Percentiles rank a stretch among this genome's conserved stretches.
Evolutionary conservation across 2,888 invertebrate species (phyloP).

Genomic region (Drosophila pseudotalamancana): DNA sequence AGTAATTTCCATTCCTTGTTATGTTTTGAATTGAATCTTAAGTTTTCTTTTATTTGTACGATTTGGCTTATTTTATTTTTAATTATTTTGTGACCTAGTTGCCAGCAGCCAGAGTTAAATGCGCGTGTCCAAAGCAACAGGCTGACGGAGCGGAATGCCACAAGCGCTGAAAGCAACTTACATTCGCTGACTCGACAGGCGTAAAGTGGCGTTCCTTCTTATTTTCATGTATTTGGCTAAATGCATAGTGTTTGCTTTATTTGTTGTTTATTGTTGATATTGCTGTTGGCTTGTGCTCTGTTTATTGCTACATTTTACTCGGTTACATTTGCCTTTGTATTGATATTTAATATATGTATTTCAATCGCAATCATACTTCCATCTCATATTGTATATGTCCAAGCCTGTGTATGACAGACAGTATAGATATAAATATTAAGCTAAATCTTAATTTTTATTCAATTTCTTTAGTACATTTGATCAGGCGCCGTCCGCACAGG

Average conservation of each 20-base stretch:
- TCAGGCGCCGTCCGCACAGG: slow-evolving; percentile 82
- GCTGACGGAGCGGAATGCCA: slow-evolving; percentile 51
- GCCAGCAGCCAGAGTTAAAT: slow-evolving; percentile 52
- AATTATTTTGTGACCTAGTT: slow-evolving; percentile 41
- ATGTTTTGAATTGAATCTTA: slow-evolving; percentile 29
- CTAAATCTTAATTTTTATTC: neutral
- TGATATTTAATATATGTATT: slow-evolving; percentile 10
- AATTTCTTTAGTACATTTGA: slow-evolving; percentile 78
- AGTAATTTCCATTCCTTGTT: slow-evolving; percentile 15
- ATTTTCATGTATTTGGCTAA: slow-evolving; percentile 3
- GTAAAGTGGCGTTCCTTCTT: slow-evolving; percentile 68
- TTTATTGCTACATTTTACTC: slow-evolving; percentile 22
- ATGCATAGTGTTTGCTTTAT: slow-evolving; percentile 29
- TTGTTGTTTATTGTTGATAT: slow-evolving; percentile 23
- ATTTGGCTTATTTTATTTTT: slow-evolving; percentile 45
- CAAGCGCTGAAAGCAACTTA: slow-evolving; percentile 43
- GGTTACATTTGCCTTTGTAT: slow-evolving; percentile 33
- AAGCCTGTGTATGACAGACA: neutral
- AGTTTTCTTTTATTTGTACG: slow-evolving; percentile 37
- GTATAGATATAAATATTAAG: neutral
- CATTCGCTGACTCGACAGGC: slow-evolving; percentile 70
- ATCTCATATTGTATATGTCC: slow-evolving; percentile 12
- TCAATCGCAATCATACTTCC: slow-evolving; percentile 2
- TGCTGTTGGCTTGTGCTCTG: slow-evolving; percentile 32
- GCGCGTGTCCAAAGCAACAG: slow-evolving; percentile 52